Evolutionary conservation across 2,888 invertebrate genomes (phyloP), one percentile per base, ranked within the genome.

Genomic region (Tipula vernalis): DNA sequence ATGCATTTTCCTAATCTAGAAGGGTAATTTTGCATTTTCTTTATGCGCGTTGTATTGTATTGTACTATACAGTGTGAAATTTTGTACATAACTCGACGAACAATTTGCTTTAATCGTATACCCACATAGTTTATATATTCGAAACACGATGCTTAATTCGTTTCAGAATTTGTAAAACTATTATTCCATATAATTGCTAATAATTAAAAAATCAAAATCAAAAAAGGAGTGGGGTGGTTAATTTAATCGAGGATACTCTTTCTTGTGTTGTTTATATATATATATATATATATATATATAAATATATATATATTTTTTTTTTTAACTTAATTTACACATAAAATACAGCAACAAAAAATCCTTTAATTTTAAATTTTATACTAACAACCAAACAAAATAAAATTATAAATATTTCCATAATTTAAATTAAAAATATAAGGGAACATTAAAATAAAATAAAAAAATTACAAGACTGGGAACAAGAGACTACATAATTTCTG

Each of bases 401-500:
- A 84, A 84, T 84, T 84, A 84, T 84, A 84, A 84, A 84, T 84
- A 84, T 84, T 71, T 84, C 84, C 84, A 41, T 84, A 84, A 84
- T 84, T 84, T 84, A 84, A 84, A 84, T 84, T 84, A 84, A 39
- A 84, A 84, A 71, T 71, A 71, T 71, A 84, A 41, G 84, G 84
- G 41, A 84, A 84, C 84, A 84, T 84, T 28, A 71, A 71, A 71
- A 71, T 28, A 71, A 51, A 51, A 51, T n/a, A 51, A 51, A 71
- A 15, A 71, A 28, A 71, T 71, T 71, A 71, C 71, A 71, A 71
- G 71, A 71, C 71, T 71, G 71, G 28, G 71, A 71, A 71, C 71
- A 71, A 71, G 71, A 71, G 71, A 71, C 71, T 71, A 84, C 84
- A 84, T 84, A 84, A 84, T 84, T 84, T 84, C 39, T 84, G 84